A percentile compares a stretch with the other conserved stretches of the same genome.
Evolutionary conservation across 2,113 vertebrate genomes (phyloP).

Genomic region (Heloderma charlesbogerti): DNA sequence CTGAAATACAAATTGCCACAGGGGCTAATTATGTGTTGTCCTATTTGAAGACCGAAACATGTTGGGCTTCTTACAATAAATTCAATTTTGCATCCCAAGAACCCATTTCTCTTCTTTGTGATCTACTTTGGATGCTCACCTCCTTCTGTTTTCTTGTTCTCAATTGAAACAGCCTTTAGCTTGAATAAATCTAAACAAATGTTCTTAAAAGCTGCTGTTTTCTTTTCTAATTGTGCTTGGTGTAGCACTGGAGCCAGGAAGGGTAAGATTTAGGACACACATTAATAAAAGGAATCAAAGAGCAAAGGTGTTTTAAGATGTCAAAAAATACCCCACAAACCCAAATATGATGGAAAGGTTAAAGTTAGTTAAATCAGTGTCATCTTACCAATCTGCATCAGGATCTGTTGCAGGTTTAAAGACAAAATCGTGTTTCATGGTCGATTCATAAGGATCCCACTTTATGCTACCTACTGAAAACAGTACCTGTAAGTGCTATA

Average conservation of each 20-base stretch:
- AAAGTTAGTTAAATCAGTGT: not conserved
- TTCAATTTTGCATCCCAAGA: too few relatives aligned
- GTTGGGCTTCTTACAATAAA: too few relatives aligned
- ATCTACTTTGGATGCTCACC: too few relatives aligned
- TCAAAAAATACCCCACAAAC: not conserved
- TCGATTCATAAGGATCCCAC: slow-evolving; percentile 84
- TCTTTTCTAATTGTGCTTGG: not conserved
- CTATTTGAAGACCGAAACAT: too few relatives aligned
- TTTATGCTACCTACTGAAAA: slow-evolving; percentile 56
- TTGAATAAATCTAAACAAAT: not conserved
- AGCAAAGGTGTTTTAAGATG: slow-evolving; percentile 7
- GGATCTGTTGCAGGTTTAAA: slow-evolving; percentile 57
- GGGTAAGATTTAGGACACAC: not conserved
- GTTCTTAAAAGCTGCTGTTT: not conserved
- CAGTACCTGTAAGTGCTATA: slow-evolving; percentile 9
- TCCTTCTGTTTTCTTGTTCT: too few relatives aligned
- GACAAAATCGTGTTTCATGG: slow-evolving; percentile 76
- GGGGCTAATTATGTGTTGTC: too few relatives aligned
- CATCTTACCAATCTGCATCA: slow-evolving; percentile 71
- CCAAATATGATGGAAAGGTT: not conserved
- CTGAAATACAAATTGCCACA: too few relatives aligned
- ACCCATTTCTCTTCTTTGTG: too few relatives aligned
- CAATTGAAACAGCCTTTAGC: not conserved
- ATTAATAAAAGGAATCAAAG: not conserved
- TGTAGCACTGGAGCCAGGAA: not conserved